Base-by-base conservation (phyloP, 2,113 vertebrate genomes). In the Meleagris gallopavo region DNA sequence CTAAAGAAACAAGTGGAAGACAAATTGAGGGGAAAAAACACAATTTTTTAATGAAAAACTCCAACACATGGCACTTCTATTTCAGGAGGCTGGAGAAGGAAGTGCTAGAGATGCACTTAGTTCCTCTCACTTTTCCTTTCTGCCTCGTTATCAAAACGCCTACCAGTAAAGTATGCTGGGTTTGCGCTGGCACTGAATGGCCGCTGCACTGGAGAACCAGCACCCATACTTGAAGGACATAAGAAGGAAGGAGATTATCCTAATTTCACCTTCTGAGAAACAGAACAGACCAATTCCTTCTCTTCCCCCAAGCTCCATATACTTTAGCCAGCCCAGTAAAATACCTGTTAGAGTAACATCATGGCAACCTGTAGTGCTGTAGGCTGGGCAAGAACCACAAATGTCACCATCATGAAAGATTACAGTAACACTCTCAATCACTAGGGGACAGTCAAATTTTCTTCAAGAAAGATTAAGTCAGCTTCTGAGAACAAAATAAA, bases 81-180 rank as follows among this genome's bases (percentile, higher is more conserved):
- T 78, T 55, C 34, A 36, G 29, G 10, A 61, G 18, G 65, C 8
- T 25, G 54, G 29, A 54, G 11, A 19, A 69, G 9, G 1, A 22
- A 20, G 4, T 78, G 19, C 16, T 66, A 0, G 1, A 75, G 38
- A 20, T 38, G 21, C 24, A 66, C 20, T 0, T 1, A 67, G 17
- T 38, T 57, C 21, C 46, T 69, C 30, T 82, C 52, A 34, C 14
- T 45, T 91, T 58, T 70, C 45, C 20, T 69, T 85, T 40, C 34
- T 1, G 1, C 6, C 7, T 52, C 65, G 74, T n/a, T 38, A 15
- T 81, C 60, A 86, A 67, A 71, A 36, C 0, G 0, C 29, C 43
- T 21, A 57, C 22, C 46, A 20, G 10, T 29, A 50, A 34, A 50
- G 16, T 16, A 40, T 0, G 0, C 24, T 40, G 30, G 46, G 11